These are phyloP conservation scores for Limnephilus lunatus DNA, from an alignment of 2,888 invertebrate genomes.

Conservation along the genomic window DNA sequence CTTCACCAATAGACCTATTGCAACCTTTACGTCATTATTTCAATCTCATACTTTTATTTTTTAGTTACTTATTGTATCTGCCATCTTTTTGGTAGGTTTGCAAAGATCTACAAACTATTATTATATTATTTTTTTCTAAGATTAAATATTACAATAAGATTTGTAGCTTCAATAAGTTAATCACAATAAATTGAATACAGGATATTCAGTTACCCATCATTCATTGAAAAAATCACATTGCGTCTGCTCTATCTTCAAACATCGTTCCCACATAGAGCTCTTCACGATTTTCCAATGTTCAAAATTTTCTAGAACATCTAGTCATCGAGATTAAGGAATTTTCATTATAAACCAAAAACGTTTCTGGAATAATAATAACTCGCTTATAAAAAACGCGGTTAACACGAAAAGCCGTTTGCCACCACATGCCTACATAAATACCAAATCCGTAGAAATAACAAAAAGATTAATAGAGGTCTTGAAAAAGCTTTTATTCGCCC, in stretches of 20 bases:
- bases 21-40: no score
- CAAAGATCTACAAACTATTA: no score
- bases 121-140: no score
- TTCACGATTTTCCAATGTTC: neutral
- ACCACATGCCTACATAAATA: conserved; percentile 36
- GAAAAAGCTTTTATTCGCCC: conserved; percentile 47
- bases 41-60: no score
- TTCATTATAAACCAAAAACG: neutral
- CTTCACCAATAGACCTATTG: no score
- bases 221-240: neutral
- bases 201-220: no score
- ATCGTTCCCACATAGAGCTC: neutral
- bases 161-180: no score
- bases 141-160: no score
- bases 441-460: conserved; percentile 35
- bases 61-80: no score
- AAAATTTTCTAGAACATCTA: neutral
- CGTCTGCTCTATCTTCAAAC: neutral
- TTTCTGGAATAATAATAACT: neutral
- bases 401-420: conserved; percentile 28
- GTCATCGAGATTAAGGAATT: neutral
- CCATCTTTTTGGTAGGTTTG: no score
- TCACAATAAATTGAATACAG: no score
- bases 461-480: conserved; percentile 46
- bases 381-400: neutral